Evolutionary conservation across 2,888 invertebrate genomes (phyloP).

Genomic region (Drosophila buzzatii): DNA sequence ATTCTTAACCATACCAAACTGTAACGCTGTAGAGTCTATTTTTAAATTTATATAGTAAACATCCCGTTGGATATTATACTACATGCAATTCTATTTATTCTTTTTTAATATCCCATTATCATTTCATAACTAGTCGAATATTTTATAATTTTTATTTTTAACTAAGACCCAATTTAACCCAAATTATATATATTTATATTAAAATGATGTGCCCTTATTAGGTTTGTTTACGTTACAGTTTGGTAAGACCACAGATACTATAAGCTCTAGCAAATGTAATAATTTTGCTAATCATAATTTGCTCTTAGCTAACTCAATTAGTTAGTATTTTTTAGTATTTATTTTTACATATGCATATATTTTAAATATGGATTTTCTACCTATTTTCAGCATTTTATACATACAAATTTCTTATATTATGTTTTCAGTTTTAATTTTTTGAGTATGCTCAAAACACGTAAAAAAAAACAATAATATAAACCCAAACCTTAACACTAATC

Average conservation of each 20-base stretch:
- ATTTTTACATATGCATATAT: slow-evolving; percentile 79
- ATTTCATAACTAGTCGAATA: neutral
- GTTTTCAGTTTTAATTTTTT: slow-evolving; percentile 75
- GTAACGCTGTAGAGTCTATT: slow-evolving; percentile 20
- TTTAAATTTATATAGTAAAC: slow-evolving; percentile 2
- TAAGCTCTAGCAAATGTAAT: slow-evolving; percentile 7
- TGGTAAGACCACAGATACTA: slow-evolving; percentile 8
- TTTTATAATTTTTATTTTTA: neutral
- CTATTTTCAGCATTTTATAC: slow-evolving; percentile 77
- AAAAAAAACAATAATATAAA: slow-evolving; percentile 38
- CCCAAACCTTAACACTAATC: slow-evolving; percentile 64
- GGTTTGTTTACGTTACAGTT: slow-evolving; percentile 26
- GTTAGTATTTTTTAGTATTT: slow-evolving; percentile 64
- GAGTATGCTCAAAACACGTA: slow-evolving; percentile 19
- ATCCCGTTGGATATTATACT: neutral
- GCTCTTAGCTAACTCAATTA: slow-evolving; percentile 29
- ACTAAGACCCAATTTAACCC: neutral
- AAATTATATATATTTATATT: neutral
- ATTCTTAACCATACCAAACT: slow-evolving; percentile 23
- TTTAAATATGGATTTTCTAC: slow-evolving; percentile 80
- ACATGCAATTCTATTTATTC: neutral
- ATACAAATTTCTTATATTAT: slow-evolving; percentile 60
- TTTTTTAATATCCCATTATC: neutral
- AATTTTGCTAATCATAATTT: slow-evolving; percentile 3
- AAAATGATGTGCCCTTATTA: neutral